These are phyloP conservation scores for Oophaga pumilio DNA, from an alignment of 2,113 vertebrate genomes.

Conservation along the genomic window DNA sequence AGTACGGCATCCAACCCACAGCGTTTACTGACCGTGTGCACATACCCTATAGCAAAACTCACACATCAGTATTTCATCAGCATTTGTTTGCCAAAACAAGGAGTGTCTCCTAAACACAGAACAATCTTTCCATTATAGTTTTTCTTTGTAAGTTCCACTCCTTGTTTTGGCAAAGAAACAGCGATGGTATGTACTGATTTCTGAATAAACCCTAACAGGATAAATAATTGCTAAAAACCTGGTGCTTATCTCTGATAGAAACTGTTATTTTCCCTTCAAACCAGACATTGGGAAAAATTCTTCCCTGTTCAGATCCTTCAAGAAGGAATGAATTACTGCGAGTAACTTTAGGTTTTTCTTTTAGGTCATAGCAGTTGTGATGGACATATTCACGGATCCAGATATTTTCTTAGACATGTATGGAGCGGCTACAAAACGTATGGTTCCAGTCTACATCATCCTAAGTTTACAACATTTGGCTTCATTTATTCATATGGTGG, in stretches of 20 bases:
- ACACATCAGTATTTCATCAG: too few relatives aligned
- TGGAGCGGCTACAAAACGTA: slow-evolving; percentile 68
- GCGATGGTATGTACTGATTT: too few relatives aligned
- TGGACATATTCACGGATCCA: slow-evolving; percentile 80
- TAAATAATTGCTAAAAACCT: too few relatives aligned
- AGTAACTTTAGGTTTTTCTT: neutral
- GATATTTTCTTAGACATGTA: slow-evolving; percentile 77
- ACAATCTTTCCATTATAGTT: too few relatives aligned
- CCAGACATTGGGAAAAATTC: neutral
- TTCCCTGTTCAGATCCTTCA: neutral
- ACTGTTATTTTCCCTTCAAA: neutral
- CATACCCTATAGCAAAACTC: too few relatives aligned
- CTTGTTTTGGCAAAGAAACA: too few relatives aligned
- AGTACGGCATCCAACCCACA: too few relatives aligned
- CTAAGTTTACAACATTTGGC: slow-evolving; percentile 70
- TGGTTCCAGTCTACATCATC: slow-evolving; percentile 82
- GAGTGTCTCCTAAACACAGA: too few relatives aligned
- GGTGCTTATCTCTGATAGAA: neutral
- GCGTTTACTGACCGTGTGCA: too few relatives aligned
- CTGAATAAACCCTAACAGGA: too few relatives aligned
- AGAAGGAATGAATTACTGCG: neutral
- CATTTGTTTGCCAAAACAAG: too few relatives aligned
- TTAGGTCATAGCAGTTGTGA: slow-evolving; percentile 85
- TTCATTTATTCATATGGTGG: slow-evolving; percentile 65
- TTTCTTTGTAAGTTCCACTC: too few relatives aligned